Percentiles rank a stretch among this genome's conserved stretches.
Evolutionary conservation across 2,888 invertebrate genomes (phyloP).

Genomic region (Xanthia icteritia): DNA sequence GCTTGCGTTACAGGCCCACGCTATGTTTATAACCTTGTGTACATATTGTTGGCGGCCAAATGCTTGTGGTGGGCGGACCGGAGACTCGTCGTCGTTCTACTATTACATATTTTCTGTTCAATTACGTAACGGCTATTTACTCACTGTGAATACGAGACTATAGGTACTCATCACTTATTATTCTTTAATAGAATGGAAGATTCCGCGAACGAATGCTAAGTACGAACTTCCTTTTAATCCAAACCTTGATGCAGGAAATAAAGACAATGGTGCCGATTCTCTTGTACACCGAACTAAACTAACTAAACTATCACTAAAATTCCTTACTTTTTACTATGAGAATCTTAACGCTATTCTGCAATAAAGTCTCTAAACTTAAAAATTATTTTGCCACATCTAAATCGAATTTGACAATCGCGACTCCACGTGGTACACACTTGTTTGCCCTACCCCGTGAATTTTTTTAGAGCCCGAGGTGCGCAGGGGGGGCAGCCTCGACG

Average conservation of each 20-base stretch:
- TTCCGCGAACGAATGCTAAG: slow-evolving; percentile 16
- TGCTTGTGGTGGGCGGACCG: slow-evolving; percentile 81
- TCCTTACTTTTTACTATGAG: no score
- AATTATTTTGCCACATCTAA: no score
- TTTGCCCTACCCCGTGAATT: no score
- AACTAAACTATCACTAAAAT: no score
- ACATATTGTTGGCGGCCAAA: slow-evolving; percentile 81
- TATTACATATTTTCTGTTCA: slow-evolving; percentile 73
- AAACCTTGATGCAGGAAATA: not conserved
- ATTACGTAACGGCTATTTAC: slow-evolving; percentile 82
- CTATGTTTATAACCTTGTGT: slow-evolving; percentile 84
- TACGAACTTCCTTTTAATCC: not conserved
- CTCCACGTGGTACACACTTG: no score
- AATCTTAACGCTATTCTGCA: no score
- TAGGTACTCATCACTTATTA: slow-evolving; percentile 36
- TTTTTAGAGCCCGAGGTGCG: no score
- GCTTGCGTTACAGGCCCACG: slow-evolving; percentile 81
- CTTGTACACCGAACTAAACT: no score
- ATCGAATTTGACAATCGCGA: no score
- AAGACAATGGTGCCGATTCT: no score
- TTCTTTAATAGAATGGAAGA: slow-evolving; percentile 30
- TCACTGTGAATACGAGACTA: slow-evolving; percentile 53
- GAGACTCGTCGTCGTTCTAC: slow-evolving; percentile 76
- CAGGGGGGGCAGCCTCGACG: no score
- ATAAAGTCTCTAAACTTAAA: no score